These are phyloP conservation scores for Microplitis deprimator DNA, from an alignment of 2,888 invertebrate genomes.

Conservation along the genomic window DNA sequence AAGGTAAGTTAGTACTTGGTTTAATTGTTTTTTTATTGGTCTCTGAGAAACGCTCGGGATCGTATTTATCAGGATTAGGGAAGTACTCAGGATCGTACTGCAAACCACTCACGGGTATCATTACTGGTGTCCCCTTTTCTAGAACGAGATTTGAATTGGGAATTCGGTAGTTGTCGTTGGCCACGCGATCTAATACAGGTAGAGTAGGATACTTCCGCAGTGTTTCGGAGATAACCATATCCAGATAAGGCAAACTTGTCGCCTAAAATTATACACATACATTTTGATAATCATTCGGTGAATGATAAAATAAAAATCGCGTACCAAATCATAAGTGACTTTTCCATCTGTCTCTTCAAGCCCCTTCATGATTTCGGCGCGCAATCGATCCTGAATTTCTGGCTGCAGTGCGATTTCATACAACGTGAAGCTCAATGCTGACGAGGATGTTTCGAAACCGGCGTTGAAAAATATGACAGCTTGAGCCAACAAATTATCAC, in stretches of 20 bases:
- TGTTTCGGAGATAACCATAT: constrained; percentile 65
- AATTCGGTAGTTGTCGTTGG: constrained; percentile 57
- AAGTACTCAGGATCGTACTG: constrained; percentile 68
- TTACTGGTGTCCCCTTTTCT: constrained; percentile 63
- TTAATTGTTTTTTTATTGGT: constrained; percentile 62
- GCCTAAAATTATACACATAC: constrained; percentile 40
- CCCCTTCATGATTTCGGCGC: constrained; percentile 54
- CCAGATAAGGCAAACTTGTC: constrained; percentile 56
- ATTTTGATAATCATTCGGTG: no score
- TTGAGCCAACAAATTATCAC: constrained; percentile 61
- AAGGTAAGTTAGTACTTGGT: constrained; percentile 61
- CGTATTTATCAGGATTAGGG: constrained; percentile 67
- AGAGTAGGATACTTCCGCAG: constrained; percentile 69
- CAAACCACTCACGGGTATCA: constrained; percentile 64
- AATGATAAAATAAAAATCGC: not conserved
- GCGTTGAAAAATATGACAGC: constrained; percentile 60
- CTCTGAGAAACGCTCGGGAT: constrained; percentile 69
- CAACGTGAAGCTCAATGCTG: constrained; percentile 54
- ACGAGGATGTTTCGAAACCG: constrained; percentile 63
- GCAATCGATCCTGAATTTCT: constrained; percentile 55
- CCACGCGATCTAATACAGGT: constrained; percentile 58
- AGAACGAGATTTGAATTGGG: constrained; percentile 57
- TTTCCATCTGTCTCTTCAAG: constrained; percentile 53
- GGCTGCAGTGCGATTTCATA: constrained; percentile 58
- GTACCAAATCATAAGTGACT: constrained; percentile 61